These are phyloP conservation scores for Eucera pruinosa DNA, from an alignment of 2,888 invertebrate species.

Conservation along the genomic window DNA sequence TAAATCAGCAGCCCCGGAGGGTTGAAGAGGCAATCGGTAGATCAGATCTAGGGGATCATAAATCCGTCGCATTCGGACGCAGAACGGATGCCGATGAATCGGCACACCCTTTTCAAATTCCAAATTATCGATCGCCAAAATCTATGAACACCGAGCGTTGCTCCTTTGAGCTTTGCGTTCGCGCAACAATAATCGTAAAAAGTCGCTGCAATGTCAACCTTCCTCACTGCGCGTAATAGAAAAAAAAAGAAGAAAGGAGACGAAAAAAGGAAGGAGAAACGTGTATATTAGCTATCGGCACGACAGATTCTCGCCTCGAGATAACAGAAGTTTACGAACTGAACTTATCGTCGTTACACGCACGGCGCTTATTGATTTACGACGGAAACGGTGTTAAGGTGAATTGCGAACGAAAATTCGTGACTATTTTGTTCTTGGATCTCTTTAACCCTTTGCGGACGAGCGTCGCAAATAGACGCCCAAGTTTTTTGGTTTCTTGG, in stretches of 20 bases:
- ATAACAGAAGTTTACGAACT: constrained; percentile 56
- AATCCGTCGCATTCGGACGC: constrained; percentile 37
- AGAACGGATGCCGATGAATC: not conserved
- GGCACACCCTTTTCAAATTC: constrained; percentile 41
- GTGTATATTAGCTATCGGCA: constrained; percentile 51
- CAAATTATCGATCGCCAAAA: constrained; percentile 55
- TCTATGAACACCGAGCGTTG: constrained; percentile 24
- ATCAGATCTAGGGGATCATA: constrained; percentile 31
- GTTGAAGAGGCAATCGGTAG: constrained; percentile 19
- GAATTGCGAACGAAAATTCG: not conserved
- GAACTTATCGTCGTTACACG: constrained; percentile 30
- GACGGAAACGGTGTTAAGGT: constrained; percentile 29
- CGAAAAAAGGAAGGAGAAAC: constrained; percentile 20
- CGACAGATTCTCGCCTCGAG: constrained; percentile 49
- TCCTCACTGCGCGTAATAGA: constrained; percentile 41
- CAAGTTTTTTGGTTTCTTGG: too few relatives aligned
- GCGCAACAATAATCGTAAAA: constrained; percentile 37
- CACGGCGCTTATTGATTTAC: constrained; percentile 35
- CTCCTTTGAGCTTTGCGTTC: constrained; percentile 17
- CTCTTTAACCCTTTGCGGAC: too few relatives aligned
- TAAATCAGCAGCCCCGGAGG: not conserved
- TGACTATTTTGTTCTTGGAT: not conserved
- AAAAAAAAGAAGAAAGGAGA: not conserved
- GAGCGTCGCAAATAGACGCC: too few relatives aligned
- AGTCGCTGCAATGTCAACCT: not conserved